Base-by-base conservation (phyloP, 2,888 invertebrate species). In the Mythimna albipuncta region DNA sequence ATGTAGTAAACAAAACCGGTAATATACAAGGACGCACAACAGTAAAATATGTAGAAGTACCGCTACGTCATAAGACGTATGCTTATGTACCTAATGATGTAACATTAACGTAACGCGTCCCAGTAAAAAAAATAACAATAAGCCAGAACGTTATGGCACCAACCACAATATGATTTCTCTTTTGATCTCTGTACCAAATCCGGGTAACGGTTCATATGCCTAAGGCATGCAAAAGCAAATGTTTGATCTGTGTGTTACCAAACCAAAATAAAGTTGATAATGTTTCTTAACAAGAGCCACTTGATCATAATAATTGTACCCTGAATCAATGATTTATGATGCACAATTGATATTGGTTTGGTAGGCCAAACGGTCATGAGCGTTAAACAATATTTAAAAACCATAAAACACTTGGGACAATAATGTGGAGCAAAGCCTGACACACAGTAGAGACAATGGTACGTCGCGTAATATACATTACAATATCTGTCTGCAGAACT, bases 141-240 rank as follows among this genome's bases (percentile, higher is more conserved):
- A 35, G 21, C 47, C 21, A 32, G 6, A 64, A 21, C 13, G 16
- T 76, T 65, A 41, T 54, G 57, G 69, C 64, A 77, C 3, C 57
- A 32, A 44, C 58, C 19, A 63, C 55, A 38, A n/a, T 38, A 63
- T 54, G 50, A 67, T 71, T 79, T 70, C 78, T 79, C 82, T 79
- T 71, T 65, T 50, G 59, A 58, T 63, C 11, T 64, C 38, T 47
- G 54, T 81, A 50, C 63, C 10, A 47, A 55, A 72, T 50, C 26
- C 35, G 54, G 7, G 52, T 65, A 61, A 65, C 26, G 19, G n/a
- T n/a, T 50, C 6, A n/a, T 47, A 69, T n/a, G 32, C 76, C 16
- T 50, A 2, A 26, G 38, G 32, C 41, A 59, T 26, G 6, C 19
- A 38, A 50, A 66, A 59, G n/a, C 47, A 65, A 65, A 57, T 58